These are phyloP conservation scores for Pitta sordida DNA, from an alignment of 2,113 vertebrate species.

Conservation along the genomic window DNA sequence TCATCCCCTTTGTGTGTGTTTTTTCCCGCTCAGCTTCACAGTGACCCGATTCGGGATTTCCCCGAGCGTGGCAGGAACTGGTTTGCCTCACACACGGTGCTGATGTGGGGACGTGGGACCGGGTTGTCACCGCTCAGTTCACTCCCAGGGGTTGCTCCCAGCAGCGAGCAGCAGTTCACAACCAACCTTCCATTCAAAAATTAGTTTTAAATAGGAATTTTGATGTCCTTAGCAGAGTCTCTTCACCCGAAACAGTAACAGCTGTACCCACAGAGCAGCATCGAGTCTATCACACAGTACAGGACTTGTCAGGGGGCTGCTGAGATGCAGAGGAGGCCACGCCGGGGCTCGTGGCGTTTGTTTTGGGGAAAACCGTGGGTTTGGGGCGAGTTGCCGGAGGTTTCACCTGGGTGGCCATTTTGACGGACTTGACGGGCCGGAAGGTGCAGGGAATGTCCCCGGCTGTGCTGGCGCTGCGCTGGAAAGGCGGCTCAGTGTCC, in stretches of 20 bases:
- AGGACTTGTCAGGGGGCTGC: slow-evolving; percentile 91
- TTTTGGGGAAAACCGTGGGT: slow-evolving; percentile 90
- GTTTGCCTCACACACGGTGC: background rate
- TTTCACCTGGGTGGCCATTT: slow-evolving; percentile 76
- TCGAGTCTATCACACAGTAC: slow-evolving; percentile 79
- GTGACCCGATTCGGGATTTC: background rate
- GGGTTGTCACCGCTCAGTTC: slow-evolving; percentile 18
- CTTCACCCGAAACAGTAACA: background rate
- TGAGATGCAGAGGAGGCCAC: slow-evolving; percentile 84
- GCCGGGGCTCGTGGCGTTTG: slow-evolving; percentile 73
- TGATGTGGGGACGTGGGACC: background rate
- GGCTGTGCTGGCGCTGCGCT: slow-evolving; percentile 92
- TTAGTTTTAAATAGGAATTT: slow-evolving; percentile 60
- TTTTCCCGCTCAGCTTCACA: slow-evolving; percentile 54
- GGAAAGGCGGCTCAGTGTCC: slow-evolving; percentile 83
- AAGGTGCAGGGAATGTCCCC: slow-evolving; percentile 93
- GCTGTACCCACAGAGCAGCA: slow-evolving; percentile 11
- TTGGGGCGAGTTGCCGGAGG: slow-evolving; percentile 94
- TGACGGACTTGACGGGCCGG: slow-evolving; percentile 82
- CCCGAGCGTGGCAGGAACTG: background rate
- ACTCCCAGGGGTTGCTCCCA: slow-evolving; percentile 29
- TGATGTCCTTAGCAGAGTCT: background rate
- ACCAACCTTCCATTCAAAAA: slow-evolving; percentile 37
- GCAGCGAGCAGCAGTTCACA: slow-evolving; percentile 48
- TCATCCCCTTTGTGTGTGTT: background rate